phyloP scores from a whole-genome alignment of 1,140 invertebrate species.

The Leptopilina boulardi region DNA sequence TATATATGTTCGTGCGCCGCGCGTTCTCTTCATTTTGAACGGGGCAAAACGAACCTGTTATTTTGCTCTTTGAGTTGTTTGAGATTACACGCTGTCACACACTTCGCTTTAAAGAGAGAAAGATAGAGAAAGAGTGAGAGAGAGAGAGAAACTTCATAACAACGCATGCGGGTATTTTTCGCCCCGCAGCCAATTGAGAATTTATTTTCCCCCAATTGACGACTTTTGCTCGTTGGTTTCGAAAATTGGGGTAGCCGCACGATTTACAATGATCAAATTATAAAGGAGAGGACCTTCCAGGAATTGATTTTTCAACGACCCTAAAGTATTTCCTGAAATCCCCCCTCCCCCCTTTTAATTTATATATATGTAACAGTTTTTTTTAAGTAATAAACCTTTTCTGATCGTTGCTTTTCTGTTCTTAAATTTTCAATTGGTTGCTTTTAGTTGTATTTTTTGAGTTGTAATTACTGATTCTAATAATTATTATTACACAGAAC shows the following conservation, averaged over 20 bases:
- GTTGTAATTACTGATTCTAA: too few species aligned
- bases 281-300: background rate
- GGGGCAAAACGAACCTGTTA: conserved; percentile 68
- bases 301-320: background rate
- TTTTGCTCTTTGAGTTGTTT: conserved; percentile 60
- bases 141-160: conserved; percentile 34
- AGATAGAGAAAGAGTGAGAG: conserved; percentile 46
- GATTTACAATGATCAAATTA: conserved; percentile 14
- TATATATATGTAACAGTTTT: background rate
- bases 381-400: background rate
- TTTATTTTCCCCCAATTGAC: conserved; percentile 8
- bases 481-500: too few species aligned
- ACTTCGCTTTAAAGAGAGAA: conserved; percentile 42
- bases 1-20: background rate
- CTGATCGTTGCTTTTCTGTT: too few species aligned
- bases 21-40: background rate
- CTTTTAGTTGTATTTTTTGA: too few species aligned
- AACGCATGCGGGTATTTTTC: background rate
- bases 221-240: background rate
- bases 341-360: background rate
- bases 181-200: conserved; percentile 25
- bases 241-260: background rate
- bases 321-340: background rate
- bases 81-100: conserved; percentile 74
- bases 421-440: too few species aligned